Percentiles rank a stretch among this genome's conserved stretches.
Conservation (phyloP, 2,888 invertebrate species). For the Drosophila setosimentum region DNA sequence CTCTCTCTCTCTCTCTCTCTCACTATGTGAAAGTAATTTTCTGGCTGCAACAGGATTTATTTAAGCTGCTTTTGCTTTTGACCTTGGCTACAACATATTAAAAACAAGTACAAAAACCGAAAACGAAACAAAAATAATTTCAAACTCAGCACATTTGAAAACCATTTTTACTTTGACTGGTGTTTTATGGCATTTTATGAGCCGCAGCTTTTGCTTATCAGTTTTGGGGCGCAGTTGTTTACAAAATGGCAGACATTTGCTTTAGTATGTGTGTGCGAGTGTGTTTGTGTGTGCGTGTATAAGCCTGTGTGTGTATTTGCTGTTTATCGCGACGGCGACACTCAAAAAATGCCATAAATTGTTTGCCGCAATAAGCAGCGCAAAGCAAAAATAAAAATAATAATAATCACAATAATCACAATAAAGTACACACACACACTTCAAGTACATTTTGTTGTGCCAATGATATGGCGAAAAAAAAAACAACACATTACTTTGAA, state of each 20-base stretch:
- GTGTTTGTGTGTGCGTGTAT: slow-evolving; percentile 15
- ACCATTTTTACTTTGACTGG: slow-evolving; percentile 15
- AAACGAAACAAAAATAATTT: not conserved
- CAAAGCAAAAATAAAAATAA: slow-evolving; percentile 42
- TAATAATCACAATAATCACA: slow-evolving; percentile 28
- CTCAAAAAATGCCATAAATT: slow-evolving; percentile 73
- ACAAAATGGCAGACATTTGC: slow-evolving; percentile 73
- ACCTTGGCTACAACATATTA: slow-evolving; percentile 55
- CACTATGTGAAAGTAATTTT: slow-evolving; percentile 67
- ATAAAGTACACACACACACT: slow-evolving; percentile 22
- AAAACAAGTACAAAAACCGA: slow-evolving; percentile 20
- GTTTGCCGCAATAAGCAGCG: slow-evolving; percentile 50
- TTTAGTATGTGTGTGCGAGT: slow-evolving; percentile 9
- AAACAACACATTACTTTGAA: slow-evolving; percentile 17
- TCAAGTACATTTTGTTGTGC: slow-evolving; percentile 54
- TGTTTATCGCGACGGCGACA: slow-evolving; percentile 45
- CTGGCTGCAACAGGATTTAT: slow-evolving; percentile 52
- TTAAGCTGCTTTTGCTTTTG: slow-evolving; percentile 51
- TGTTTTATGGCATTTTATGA: slow-evolving; percentile 42
- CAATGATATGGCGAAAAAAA: slow-evolving; percentile 43
- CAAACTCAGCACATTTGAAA: slow-evolving; percentile 34
- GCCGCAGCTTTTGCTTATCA: slow-evolving; percentile 39
- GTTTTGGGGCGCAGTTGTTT: slow-evolving; percentile 58
- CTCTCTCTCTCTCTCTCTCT: slow-evolving; percentile 19
- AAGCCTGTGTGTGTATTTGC: slow-evolving; percentile 1